Base-by-base conservation (phyloP, 2,113 vertebrate genomes). In the Spea bombifrons region DNA sequence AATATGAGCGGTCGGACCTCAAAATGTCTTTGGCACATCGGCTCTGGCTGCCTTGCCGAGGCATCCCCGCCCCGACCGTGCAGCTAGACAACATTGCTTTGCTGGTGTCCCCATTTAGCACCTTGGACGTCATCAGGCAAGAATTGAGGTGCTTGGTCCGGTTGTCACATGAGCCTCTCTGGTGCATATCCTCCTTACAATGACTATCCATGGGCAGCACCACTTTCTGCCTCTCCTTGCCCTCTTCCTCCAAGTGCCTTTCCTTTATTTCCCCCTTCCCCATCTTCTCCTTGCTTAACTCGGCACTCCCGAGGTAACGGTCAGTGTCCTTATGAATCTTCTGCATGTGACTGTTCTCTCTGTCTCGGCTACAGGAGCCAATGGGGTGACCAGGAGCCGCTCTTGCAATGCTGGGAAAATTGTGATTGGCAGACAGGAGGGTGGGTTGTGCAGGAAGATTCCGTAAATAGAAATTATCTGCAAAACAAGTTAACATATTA, bases 401-500 rank as follows among this genome's bases (percentile, higher is more conserved):
- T 6, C 94, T 92, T 84, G 96, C 84, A 85, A 98, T 93, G 45
- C 94, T 84, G 0, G 95, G 94, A 86, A 97, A 95, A 88, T 88
- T 88, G 81, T 95, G 96, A 88, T 96, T 92, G 84, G 96, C 63
- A 13, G 96, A 94, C 49, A 98, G 93, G 80, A 98, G 91, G 3
- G 97, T 85, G 15, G 96, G 94, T 84, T 98, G 97, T 2, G 96
- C 92, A 0, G 97, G 95, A 84, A 99, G 94, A 89, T 96, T 94
- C 84, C 96, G 92, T 84, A 98, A 93, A 87, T 98, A 99, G 91
- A 99, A 99, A 88, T 97, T 98, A 90, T 99, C 97, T 99, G 89
- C 3, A 63, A 83, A 50, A 46, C 75, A 79, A 50, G 69, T 70
- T 79, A 65, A 52, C 66, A 30, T 30, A 30, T 30, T 30, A 30